These are phyloP conservation scores for Drosophila sturtevanti DNA, from an alignment of 1,140 invertebrate species.

Conservation along the genomic window DNA sequence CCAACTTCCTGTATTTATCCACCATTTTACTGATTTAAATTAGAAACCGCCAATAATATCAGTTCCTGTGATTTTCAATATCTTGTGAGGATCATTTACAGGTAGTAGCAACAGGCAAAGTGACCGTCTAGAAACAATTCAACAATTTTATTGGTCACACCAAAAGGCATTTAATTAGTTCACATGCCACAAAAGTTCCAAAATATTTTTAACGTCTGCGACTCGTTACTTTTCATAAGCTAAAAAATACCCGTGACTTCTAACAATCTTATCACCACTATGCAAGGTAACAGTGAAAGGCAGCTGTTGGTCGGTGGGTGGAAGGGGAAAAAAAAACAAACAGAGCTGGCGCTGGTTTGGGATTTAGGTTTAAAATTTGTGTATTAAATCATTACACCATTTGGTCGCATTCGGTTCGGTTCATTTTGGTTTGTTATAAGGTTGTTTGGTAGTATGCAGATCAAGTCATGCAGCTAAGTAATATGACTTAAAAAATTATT, in stretches of 20 bases:
- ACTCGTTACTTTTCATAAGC: not conserved
- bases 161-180: not conserved
- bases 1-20: conserved; percentile 55
- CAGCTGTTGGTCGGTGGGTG: not conserved
- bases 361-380: conserved; percentile 13
- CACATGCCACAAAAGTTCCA: not conserved
- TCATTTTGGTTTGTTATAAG: not conserved
- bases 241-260: not conserved
- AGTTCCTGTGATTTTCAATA: not conserved
- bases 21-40: conserved; percentile 23
- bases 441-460: conserved; percentile 1
- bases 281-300: not conserved
- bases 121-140: not conserved
- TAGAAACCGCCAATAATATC: not conserved
- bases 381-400: conserved; percentile 17
- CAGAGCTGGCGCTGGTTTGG: conserved; percentile 36
- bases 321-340: conserved; percentile 35
- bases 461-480: not conserved
- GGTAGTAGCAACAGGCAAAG: not conserved
- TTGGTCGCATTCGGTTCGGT: not conserved
- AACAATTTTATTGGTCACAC: too few relatives aligned
- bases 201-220: not conserved
- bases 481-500: not conserved
- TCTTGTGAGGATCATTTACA: not conserved
- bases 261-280: too few relatives aligned